Evolutionary conservation across 2,797 vertebrate genomes (phyloP), one percentile per base, ranked within the genome.

Genomic region (Notolepis coatsorum): DNA sequence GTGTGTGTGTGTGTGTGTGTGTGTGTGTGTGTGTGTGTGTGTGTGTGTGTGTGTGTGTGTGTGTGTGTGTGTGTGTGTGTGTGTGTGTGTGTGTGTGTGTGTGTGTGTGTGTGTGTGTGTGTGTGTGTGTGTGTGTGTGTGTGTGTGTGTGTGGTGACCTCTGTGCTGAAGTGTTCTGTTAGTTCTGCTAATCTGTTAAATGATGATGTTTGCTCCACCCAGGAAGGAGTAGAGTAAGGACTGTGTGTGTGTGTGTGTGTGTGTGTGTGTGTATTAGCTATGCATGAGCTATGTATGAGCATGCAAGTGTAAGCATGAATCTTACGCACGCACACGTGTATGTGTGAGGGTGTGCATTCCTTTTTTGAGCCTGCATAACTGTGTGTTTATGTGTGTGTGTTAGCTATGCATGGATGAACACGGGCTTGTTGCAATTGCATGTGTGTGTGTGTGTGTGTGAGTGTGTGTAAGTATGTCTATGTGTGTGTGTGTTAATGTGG

Each of bases 171-270:
- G 17, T 39, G 23, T 17, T 86, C 70, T 67, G 81, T 77, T 57
- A 64, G 68, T 66, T 66, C 73, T 58, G 58, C 65, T 79, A 78
- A 88, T 88, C 56, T 53, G 64, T 73, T 46, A 66, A 27, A 60
- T 45, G 52, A 33, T 47, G 31, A 41, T 37, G 7, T 48, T 48
- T n/a, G n/a, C n/a, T n/a, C n/a, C n/a, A n/a, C n/a, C n/a, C 33
- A 12, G 24, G 23, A 30, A 28, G 27, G 42, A 24, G 12, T 24
- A 18, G 45, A 30, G 3, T 21, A 10, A 1, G 7, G 10, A n/a
- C 15, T 21, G 41, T 8, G 41, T 43, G 41, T 43, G 41, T 43
- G 41, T 43, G 41, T 46, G 43, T 24, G 43, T 20, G 13, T 49
- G 35, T 20, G 33, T 33, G 65, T 53, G 28, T 59, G 24, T 2